phyloP scores from a whole-genome alignment of 2,888 invertebrate species.

The Tipula confusa region DNA sequence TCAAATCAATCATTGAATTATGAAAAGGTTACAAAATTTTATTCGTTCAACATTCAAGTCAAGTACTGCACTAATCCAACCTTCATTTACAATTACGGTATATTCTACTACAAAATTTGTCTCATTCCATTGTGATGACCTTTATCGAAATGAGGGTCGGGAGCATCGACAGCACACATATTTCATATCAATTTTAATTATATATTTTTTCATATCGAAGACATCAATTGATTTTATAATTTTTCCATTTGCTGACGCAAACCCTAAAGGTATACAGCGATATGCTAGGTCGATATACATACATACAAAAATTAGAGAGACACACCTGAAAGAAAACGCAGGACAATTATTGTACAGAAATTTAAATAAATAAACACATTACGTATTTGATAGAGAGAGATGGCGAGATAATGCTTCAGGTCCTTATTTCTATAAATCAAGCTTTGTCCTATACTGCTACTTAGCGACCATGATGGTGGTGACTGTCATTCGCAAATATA shows the following conservation, averaged over 20 bases:
- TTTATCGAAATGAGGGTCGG: background rate
- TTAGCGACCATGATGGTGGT: background rate
- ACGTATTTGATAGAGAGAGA: background rate
- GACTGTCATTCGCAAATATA: background rate
- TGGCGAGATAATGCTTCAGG: background rate
- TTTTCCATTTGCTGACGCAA: background rate
- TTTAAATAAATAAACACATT: background rate
- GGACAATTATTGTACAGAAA: too few species aligned
- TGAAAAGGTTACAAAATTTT: background rate
- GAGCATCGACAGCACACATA: background rate
- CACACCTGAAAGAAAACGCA: background rate
- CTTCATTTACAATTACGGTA: background rate
- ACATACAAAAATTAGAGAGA: background rate
- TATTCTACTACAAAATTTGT: background rate
- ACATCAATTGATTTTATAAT: background rate
- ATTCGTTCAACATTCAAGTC: background rate
- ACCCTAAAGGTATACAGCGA: background rate
- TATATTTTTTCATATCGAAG: background rate
- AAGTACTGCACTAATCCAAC: background rate
- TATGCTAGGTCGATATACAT: too few species aligned
- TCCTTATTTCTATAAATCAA: too few species aligned
- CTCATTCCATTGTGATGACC: background rate
- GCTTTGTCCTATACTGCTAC: background rate
- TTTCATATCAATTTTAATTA: background rate
- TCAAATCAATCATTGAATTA: background rate